These are phyloP conservation scores for Lasioglossum morio DNA, from an alignment of 2,888 invertebrate genomes.

Conservation along the genomic window DNA sequence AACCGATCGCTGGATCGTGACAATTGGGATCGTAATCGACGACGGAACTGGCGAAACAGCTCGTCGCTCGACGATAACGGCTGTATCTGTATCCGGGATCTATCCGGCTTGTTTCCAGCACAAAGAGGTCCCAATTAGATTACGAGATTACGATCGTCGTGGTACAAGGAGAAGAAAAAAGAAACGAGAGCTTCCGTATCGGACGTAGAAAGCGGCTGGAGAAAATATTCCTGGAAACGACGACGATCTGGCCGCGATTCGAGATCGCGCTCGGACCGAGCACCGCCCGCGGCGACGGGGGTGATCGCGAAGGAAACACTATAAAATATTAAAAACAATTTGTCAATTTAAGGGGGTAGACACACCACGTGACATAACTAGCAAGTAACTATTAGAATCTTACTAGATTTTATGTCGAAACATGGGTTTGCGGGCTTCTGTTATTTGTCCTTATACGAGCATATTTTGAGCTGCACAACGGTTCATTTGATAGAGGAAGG, in stretches of 20 bases:
- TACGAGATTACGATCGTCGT: background rate
- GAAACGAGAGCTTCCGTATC: background rate
- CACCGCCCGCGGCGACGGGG: background rate
- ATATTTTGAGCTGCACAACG: too few species aligned
- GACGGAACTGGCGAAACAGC: background rate
- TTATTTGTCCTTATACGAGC: too few species aligned
- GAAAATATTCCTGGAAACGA: conserved; percentile 17
- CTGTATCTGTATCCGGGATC: background rate
- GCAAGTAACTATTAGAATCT: too few species aligned
- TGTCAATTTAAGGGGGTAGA: too few species aligned
- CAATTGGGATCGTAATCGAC: background rate
- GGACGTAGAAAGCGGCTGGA: conserved; percentile 12
- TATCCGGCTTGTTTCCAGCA: background rate
- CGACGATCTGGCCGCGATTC: conserved; percentile 11
- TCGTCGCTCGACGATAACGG: background rate
- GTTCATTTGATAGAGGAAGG: too few species aligned
- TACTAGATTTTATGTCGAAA: too few species aligned
- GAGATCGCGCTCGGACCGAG: background rate
- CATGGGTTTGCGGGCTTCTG: too few species aligned
- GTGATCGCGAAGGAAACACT: background rate
- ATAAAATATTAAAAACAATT: background rate
- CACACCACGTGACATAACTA: too few species aligned
- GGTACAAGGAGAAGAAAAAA: background rate
- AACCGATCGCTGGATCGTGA: background rate
- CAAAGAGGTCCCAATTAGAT: background rate